phyloP scores from a whole-genome alignment of 2,888 invertebrate species.

The Noctua pronuba region DNA sequence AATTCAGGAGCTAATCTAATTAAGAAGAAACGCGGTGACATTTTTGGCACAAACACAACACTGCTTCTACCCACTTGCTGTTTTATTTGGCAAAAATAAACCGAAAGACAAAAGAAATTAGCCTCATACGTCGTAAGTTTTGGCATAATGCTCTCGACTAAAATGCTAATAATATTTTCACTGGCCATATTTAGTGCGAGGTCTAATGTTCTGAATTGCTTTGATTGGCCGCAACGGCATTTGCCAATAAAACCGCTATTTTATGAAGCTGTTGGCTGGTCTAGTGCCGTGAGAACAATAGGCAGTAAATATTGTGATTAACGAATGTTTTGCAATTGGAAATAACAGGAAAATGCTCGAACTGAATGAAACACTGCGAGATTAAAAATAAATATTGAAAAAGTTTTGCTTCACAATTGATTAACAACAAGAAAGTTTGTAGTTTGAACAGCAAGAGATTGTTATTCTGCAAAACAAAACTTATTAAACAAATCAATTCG shows the following conservation, averaged over 20 bases:
- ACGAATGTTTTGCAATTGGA: background rate
- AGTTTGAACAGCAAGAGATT: background rate
- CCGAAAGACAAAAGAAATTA: conserved; percentile 31
- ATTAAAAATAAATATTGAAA: background rate
- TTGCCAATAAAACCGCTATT: conserved; percentile 32
- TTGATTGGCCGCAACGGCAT: conserved; percentile 16
- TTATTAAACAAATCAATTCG: background rate
- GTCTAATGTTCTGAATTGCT: conserved; percentile 22
- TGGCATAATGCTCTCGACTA: conserved; percentile 40
- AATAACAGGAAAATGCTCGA: background rate
- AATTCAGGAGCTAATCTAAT: conserved; percentile 45
- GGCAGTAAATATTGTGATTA: background rate
- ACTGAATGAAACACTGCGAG: background rate
- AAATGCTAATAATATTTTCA: conserved; percentile 52
- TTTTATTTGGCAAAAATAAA: conserved; percentile 48
- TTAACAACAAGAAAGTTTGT: background rate
- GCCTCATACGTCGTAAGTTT: conserved; percentile 30
- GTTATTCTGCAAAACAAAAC: background rate
- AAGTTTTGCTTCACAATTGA: background rate
- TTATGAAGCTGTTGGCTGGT: conserved; percentile 19
- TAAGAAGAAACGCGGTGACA: conserved; percentile 32
- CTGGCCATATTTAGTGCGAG: conserved; percentile 18
- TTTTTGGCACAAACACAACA: conserved; percentile 54
- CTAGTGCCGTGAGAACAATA: conserved; percentile 7
- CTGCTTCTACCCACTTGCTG: conserved; percentile 2